Conservation (phyloP, 2,797 vertebrate species). For the Esox lucius region DNA sequence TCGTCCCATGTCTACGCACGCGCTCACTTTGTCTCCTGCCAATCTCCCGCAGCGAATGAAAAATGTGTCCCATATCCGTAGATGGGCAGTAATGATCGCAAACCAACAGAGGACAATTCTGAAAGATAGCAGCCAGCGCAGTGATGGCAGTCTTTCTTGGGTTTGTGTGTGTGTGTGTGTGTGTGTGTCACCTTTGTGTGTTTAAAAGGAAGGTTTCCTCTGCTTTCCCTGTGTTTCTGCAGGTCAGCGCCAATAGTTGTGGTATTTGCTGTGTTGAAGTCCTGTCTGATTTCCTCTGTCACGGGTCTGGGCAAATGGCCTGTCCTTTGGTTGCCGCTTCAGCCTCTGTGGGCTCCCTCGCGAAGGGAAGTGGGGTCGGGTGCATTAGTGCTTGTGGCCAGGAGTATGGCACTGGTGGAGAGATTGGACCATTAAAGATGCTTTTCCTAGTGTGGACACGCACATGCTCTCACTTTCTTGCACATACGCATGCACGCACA, state of each 20-base stretch:
- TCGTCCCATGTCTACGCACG: not conserved
- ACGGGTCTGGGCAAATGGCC: not conserved
- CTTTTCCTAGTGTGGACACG: not conserved
- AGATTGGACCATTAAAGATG: conserved; percentile 8
- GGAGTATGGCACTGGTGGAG: not conserved
- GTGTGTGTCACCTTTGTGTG: too few relatives aligned
- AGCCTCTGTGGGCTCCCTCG: not conserved
- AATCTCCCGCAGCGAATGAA: conserved; percentile 5
- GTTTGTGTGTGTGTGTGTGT: not conserved
- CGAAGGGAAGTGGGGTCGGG: not conserved
- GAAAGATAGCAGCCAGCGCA: not conserved
- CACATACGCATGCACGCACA: conserved; percentile 5
- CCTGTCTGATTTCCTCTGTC: not conserved
- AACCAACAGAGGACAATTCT: not conserved
- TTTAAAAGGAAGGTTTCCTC: not conserved
- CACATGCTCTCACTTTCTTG: too few relatives aligned
- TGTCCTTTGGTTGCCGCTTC: not conserved
- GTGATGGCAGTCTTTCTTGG: not conserved
- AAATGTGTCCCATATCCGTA: conserved; percentile 4
- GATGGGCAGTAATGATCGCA: conserved; percentile 5
- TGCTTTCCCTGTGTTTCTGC: not conserved
- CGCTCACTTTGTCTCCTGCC: not conserved
- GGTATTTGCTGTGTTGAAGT: not conserved
- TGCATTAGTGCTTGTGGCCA: not conserved
- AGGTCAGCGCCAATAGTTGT: not conserved